Conservation (phyloP, 1,140 invertebrate genomes). For the Cryptotermes secundus region DNA sequence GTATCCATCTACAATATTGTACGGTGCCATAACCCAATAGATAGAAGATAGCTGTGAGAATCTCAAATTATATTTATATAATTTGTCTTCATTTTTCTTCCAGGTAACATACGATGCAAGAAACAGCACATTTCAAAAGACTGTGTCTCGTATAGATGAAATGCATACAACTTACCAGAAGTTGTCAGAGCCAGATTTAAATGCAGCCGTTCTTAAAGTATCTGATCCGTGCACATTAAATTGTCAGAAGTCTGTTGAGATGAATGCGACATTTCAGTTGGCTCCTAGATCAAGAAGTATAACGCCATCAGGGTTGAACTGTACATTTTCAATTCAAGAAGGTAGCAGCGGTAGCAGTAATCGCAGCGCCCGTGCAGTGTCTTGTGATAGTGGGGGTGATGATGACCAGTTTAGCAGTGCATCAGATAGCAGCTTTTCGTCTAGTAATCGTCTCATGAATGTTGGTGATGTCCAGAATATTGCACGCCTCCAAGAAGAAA, state of each 20-base stretch:
- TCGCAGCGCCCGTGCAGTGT: not conserved
- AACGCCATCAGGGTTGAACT: slow-evolving; percentile 26
- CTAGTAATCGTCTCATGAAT: slow-evolving; percentile 32
- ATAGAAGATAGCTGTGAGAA: no score
- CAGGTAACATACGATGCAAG: not conserved
- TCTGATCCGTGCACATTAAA: not conserved
- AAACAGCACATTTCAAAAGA: not conserved
- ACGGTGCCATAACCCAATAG: no score
- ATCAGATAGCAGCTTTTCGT: slow-evolving; percentile 35
- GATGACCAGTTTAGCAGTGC: slow-evolving; percentile 34
- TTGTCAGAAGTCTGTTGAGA: not conserved
- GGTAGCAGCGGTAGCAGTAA: slow-evolving; percentile 19
- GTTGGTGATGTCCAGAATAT: slow-evolving; percentile 35
- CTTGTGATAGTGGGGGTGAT: slow-evolving; percentile 31
- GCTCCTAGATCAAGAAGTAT: not conserved
- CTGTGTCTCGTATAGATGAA: slow-evolving; percentile 7
- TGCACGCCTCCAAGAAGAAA: slow-evolving; percentile 35
- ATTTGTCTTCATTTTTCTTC: not conserved
- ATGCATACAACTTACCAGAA: not conserved
- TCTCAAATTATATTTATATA: no score
- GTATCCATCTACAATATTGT: no score
- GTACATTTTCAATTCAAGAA: slow-evolving; percentile 27
- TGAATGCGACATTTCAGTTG: slow-evolving; percentile 18
- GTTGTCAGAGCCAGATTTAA: not conserved
- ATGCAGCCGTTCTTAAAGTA: slow-evolving; percentile 4